Evolutionary conservation across 2,888 invertebrate genomes (phyloP).

Genomic region (Bursaphelenchus okinawaensis): DNA sequence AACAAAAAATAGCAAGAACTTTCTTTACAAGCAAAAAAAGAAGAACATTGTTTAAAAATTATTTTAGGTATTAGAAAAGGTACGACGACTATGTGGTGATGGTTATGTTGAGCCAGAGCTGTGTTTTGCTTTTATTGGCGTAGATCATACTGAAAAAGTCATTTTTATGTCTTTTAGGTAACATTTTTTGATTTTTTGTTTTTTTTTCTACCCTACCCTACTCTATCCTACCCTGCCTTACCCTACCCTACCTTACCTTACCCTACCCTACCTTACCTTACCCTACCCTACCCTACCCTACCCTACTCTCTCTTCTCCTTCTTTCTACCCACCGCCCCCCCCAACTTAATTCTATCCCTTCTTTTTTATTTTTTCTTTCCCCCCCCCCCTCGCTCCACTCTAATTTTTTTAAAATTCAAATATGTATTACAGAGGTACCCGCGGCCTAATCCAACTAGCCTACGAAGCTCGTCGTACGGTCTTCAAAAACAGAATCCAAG

Average conservation of each 20-base stretch:
- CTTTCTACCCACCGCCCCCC: too few species aligned
- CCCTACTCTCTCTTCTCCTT: too few species aligned
- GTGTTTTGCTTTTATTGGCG: slow-evolving; percentile 34
- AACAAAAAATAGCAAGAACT: too few species aligned
- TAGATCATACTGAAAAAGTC: slow-evolving; percentile 29
- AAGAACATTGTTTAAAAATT: not conserved
- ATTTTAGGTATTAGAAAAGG: slow-evolving; percentile 11
- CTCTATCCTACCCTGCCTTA: too few species aligned
- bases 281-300: too few species aligned
- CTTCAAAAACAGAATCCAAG: slow-evolving; percentile 26
- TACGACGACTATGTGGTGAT: slow-evolving; percentile 5
- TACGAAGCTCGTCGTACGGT: slow-evolving; percentile 33
- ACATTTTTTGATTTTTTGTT: not conserved
- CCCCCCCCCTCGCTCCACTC: not conserved
- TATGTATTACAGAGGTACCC: slow-evolving; percentile 26
- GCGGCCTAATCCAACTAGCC: slow-evolving; percentile 32
- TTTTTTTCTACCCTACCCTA: too few species aligned
- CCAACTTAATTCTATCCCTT: too few species aligned
- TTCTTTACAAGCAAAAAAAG: too few species aligned
- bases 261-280: too few species aligned
- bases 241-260: too few species aligned
- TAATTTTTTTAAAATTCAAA: not conserved
- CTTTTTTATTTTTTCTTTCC: too few species aligned
- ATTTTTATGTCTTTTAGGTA: slow-evolving; percentile 33
- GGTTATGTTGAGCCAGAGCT: slow-evolving; percentile 11